Percentiles rank a stretch among this genome's conserved stretches.
These are phyloP conservation scores for Formica selysi DNA, from an alignment of 1,140 invertebrate species.

Conservation along the genomic window DNA sequence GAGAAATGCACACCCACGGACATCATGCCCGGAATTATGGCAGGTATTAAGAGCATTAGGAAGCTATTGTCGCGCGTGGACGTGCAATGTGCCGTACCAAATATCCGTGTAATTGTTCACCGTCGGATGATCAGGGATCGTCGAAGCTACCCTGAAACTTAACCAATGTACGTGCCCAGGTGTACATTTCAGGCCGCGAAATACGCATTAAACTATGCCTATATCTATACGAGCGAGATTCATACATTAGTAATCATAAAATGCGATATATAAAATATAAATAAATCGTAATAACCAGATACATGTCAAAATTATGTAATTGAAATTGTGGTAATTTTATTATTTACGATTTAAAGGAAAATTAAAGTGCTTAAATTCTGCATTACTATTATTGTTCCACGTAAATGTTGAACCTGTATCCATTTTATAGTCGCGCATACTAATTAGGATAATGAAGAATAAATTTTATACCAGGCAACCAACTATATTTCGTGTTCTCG, in stretches of 20 bases:
- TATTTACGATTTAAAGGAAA: neutral
- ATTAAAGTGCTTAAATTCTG: constrained; percentile 12
- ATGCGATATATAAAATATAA: neutral
- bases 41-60: constrained; percentile 74
- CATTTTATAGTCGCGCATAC: constrained; percentile 2
- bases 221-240: neutral
- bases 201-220: neutral
- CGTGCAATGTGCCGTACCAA: constrained; percentile 56
- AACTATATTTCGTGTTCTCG: neutral
- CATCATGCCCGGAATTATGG: constrained; percentile 68
- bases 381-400: neutral
- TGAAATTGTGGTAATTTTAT: neutral
- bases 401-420: neutral
- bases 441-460: constrained; percentile 2
- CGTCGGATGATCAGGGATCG: constrained; percentile 37
- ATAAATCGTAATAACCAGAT: neutral
- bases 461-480: neutral
- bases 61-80: constrained; percentile 73
- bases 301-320: neutral
- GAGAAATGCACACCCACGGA: constrained; percentile 52
- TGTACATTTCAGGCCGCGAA: neutral
- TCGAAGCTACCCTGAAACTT: constrained; percentile 31
- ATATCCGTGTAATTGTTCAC: constrained; percentile 66
- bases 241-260: neutral
- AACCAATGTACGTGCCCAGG: constrained; percentile 1